These are phyloP conservation scores for Siniperca knerii DNA, from an alignment of 2,113 vertebrate genomes.

Conservation along the genomic window DNA sequence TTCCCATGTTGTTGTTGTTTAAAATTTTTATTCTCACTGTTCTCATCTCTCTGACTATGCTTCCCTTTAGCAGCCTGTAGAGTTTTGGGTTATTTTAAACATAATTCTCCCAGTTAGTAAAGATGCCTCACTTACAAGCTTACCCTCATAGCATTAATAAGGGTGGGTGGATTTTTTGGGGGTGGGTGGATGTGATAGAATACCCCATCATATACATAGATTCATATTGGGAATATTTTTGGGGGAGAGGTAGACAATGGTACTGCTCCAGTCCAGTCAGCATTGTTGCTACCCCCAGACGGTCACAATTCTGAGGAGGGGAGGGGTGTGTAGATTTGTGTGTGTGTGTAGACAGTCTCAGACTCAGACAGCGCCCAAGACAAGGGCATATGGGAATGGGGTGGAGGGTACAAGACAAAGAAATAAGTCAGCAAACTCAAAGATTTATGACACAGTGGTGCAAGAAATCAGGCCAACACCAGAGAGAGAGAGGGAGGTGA, in stretches of 20 bases:
- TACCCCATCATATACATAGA: not conserved
- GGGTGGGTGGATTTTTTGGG: not conserved
- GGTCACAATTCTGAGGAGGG: slow-evolving; percentile 16
- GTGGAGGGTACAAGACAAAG: slow-evolving; percentile 63
- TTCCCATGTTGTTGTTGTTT: not conserved
- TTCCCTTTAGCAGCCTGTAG: not conserved
- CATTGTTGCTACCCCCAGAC: slow-evolving; percentile 59
- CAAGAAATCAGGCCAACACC: slow-evolving; percentile 55
- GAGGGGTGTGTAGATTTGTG: not conserved
- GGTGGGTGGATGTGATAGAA: not conserved
- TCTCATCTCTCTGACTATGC: not conserved
- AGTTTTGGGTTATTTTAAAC: not conserved
- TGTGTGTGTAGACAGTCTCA: slow-evolving; percentile 35
- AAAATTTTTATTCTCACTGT: not conserved
- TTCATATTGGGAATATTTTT: slow-evolving; percentile 34
- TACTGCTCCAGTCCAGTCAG: slow-evolving; percentile 40
- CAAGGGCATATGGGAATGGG: slow-evolving; percentile 16
- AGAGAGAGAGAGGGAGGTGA: slow-evolving; percentile 24
- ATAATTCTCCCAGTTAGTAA: not conserved
- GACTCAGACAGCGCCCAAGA: slow-evolving; percentile 63
- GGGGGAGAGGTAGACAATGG: slow-evolving; percentile 45
- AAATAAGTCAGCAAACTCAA: slow-evolving; percentile 70
- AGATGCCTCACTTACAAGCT: not conserved
- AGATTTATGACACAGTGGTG: slow-evolving; percentile 65
- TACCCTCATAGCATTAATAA: not conserved